A percentile compares a stretch with the other conserved stretches of the same genome.
phyloP scores from a whole-genome alignment of 2,888 invertebrate genomes.

The Drosophila macrothrix region DNA sequence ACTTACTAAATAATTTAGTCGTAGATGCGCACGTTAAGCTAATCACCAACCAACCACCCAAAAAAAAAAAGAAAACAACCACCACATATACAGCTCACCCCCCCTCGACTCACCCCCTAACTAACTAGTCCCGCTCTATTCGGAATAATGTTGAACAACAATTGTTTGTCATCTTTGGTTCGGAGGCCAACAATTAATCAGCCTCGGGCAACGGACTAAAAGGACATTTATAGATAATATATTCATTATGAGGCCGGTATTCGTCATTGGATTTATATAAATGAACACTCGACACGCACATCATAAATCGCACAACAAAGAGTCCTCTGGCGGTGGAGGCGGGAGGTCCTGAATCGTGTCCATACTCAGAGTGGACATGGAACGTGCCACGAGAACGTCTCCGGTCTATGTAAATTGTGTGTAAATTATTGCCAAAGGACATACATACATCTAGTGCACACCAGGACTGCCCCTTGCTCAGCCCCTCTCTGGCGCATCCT shows the following conservation, averaged over 20 bases:
- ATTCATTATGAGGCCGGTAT: constrained; percentile 60
- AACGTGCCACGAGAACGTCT: constrained; percentile 45
- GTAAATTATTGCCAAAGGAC: constrained; percentile 68
- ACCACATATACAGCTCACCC: constrained; percentile 18
- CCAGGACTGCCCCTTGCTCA: background rate
- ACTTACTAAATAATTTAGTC: constrained; percentile 37
- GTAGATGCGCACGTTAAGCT: constrained; percentile 44
- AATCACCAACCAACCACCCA: constrained; percentile 17
- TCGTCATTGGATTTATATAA: constrained; percentile 78
- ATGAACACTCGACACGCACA: constrained; percentile 79
- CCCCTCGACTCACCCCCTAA: constrained; percentile 7
- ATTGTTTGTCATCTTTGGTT: constrained; percentile 69
- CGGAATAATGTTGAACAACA: constrained; percentile 55
- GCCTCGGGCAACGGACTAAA: constrained; percentile 30
- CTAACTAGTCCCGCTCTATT: constrained; percentile 14
- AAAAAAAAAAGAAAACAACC: constrained; percentile 10
- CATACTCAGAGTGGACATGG: constrained; percentile 43
- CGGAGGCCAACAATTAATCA: constrained; percentile 68
- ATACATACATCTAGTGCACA: constrained; percentile 65
- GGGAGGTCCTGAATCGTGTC: constrained; percentile 4
- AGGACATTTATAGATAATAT: constrained; percentile 67
- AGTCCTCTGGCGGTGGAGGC: background rate
- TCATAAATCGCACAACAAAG: constrained; percentile 74
- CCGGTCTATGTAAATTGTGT: constrained; percentile 65
- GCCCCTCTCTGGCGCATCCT: background rate